Base-by-base conservation (phyloP, 2,797 vertebrate species). In the Lerista edwardsae region DNA sequence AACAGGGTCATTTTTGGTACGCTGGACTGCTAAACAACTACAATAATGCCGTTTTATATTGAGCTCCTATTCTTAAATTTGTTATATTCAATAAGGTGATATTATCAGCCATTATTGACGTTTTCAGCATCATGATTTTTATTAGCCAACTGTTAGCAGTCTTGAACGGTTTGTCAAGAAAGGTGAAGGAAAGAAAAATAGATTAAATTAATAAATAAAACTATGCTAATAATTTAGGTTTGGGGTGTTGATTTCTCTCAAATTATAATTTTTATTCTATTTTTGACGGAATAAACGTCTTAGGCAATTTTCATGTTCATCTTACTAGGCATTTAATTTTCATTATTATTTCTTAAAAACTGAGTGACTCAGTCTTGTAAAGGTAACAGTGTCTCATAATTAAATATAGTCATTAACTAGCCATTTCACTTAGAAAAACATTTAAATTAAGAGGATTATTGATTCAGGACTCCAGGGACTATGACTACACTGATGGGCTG, bases 381-480 rank as follows among this genome's bases (percentile, higher is more conserved):
- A 77, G 11, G 3, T 83, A 91, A 83, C 0, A 84, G 23, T 64
- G 10, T 75, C 23, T 47, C 84, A 82, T 85, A 77, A 89, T 68
- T 84, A 83, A 87, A 75, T 47, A 68, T 8, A 75, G 0, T 64
- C 31, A 47, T 75, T 86, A 74, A 81, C 0, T 1, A 64, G 1
- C 3, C 11, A 0, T 31, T 64, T 86, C 62, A 29, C 6, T 23
- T 34, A 75, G 15, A 85, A 76, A 87, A 17, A 10, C 27, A 81
- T 88, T 87, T 65, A 79, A 88, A 74, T 85, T 2, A 84, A 87
- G 87, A 88, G 44, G 29, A 47, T 79, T 79, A 61, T 57, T 65
- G 65, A 39, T 67, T 34, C 34, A 90, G 7, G 5, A 85, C 12
- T 55, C n/a, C 1, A 86, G 23, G 31, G 76, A 81, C 2, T 87